Base-by-base conservation (phyloP, 92 coral and sea anemone genomes). In the Ricordea florida region DNA sequence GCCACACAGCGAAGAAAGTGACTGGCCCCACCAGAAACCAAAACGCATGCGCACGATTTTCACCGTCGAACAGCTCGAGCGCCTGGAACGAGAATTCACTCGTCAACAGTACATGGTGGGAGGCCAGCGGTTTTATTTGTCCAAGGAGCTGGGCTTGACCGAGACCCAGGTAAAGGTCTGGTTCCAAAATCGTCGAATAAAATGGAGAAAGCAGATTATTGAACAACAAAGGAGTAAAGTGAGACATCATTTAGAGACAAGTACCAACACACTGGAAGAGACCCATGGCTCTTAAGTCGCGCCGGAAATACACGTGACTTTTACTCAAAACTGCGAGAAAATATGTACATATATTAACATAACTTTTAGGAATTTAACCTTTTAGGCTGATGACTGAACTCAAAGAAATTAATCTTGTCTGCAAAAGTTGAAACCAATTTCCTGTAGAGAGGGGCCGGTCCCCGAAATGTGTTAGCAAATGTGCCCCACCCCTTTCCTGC, bases 81-180 rank as follows among this genome's bases (percentile, higher is more conserved):
- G 88, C 26, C 58, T 82, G 64, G 88, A 82, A 26, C 27, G 50
- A 47, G 88, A 82, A 63, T 82, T 82, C 26, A 34, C 56, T 13
- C 83, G 83, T 23, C 88, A 82, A 29, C 88, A 82, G 38, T 82
- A 82, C 34, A 82, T 82, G 88, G 88, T 82, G 49, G 88, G 88
- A 9, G 80, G 82, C 1, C 82, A 82, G 57, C 65, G 88, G 41
- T 82, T 74, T 40, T 82, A 82, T 47, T 76, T 90, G 1, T 90
- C 96, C 55, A 53, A 75, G 59, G 96, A 90, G 53, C 87, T 90
- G 27, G 96, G 96, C 6, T 64, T 90, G 36, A 86, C 96, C 10
- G 96, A 90, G 57, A 90, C 92, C 0, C 96, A 90, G 32, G 96
- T 90, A 48, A 90, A 90, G 49, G 96, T 90, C 16, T 90, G 96